Evolutionary conservation across 2,888 invertebrate species (phyloP).

Genomic region (Meloe dianella): DNA sequence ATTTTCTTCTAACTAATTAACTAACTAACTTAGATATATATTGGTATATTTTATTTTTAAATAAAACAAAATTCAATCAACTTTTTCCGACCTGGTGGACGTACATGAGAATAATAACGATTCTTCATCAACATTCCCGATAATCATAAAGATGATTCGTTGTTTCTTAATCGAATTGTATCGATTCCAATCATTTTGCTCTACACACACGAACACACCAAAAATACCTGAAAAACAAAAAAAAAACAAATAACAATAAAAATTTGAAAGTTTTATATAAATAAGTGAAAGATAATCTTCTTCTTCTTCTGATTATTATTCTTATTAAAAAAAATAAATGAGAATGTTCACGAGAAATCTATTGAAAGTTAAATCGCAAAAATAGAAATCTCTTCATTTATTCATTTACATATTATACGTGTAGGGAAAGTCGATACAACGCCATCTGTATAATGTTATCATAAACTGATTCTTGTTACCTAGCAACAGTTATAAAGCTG

Average conservation of each 20-base stretch:
- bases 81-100: constrained; percentile 56
- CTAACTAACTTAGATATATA: no score
- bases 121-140: constrained; percentile 53
- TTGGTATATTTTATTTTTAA: no score
- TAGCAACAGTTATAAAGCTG: background rate
- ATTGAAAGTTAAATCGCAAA: background rate
- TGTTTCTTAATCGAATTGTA: constrained; percentile 19
- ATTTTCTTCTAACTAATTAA: constrained; percentile 7
- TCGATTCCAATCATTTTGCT: constrained; percentile 4
- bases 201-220: background rate
- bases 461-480: background rate
- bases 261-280: background rate
- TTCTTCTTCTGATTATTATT: no score
- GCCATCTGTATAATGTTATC: no score
- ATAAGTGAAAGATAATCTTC: background rate
- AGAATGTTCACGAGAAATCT: background rate
- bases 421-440: background rate
- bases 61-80: no score
- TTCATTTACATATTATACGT: background rate
- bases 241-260: background rate
- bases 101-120: constrained; percentile 51
- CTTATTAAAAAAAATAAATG: no score
- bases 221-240: constrained; percentile 22
- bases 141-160: constrained; percentile 40
- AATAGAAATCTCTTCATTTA: background rate